Conservation (phyloP, 1,140 invertebrate genomes). For the Brachionus angularis region DNA sequence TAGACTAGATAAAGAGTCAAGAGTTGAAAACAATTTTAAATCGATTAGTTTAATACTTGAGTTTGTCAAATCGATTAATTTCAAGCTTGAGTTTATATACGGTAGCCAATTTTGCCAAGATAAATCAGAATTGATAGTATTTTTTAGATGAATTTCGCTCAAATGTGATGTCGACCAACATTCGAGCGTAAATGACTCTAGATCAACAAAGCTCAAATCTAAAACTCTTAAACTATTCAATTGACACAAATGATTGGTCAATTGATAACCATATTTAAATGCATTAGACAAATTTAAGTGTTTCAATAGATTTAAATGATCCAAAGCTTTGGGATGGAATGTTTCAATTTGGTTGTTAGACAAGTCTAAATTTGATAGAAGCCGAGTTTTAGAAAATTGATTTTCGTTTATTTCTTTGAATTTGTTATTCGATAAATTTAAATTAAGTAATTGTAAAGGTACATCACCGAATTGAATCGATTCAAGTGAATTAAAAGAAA, state of each 20-base stretch:
- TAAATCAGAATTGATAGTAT: background rate
- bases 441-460: background rate
- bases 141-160: background rate
- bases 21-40: background rate
- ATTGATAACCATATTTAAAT: background rate
- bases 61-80: constrained; percentile 1
- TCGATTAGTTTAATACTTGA: background rate
- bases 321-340: background rate
- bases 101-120: constrained; percentile 19
- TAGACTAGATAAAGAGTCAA: background rate
- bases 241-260: background rate
- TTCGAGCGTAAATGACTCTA: no score
- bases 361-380: constrained; percentile 2
- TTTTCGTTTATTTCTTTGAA: background rate
- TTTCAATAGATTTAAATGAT: background rate
- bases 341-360: background rate
- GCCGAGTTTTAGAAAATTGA: background rate
- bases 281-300: background rate
- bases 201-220: background rate
- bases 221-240: background rate
- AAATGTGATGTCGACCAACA: no score
- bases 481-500: background rate
- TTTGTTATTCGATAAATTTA: constrained; percentile 1
- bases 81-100: background rate
- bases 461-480: background rate